phyloP scores from a whole-genome alignment of 2,797 vertebrate species.

The Sebastes diploproa region DNA sequence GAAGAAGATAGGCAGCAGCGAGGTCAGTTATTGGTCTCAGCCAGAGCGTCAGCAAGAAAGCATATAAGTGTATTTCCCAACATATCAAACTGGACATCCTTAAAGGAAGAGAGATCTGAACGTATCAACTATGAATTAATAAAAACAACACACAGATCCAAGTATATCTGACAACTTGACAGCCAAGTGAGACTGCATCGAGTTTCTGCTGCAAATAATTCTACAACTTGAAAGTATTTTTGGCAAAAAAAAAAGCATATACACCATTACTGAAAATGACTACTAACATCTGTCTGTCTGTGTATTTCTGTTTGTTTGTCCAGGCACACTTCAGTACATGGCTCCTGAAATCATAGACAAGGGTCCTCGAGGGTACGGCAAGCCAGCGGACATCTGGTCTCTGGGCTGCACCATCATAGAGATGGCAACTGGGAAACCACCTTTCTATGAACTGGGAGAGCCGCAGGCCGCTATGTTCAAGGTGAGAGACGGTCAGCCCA shows the following conservation, averaged over 20 bases:
- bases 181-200: background rate
- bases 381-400: constrained; percentile 98
- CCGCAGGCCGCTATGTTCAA: constrained; percentile 99
- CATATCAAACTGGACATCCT: background rate
- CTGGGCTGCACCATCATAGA: constrained; percentile 98
- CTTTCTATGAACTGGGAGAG: constrained; percentile 96
- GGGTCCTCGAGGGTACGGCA: constrained; percentile 95
- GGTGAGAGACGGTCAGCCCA: constrained; percentile 78
- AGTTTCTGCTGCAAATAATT: background rate
- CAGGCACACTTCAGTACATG: constrained; percentile 98
- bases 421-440: constrained; percentile 98
- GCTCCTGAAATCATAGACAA: constrained; percentile 99
- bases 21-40: background rate
- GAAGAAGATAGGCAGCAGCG: background rate
- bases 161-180: background rate
- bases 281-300: background rate
- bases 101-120: background rate
- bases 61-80: background rate
- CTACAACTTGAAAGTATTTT: background rate
- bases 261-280: background rate
- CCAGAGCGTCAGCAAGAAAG: background rate
- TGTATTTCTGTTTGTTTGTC: constrained; percentile 26
- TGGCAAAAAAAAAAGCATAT: background rate
- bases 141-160: background rate
- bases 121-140: background rate